A percentile compares a stretch with the other conserved stretches of the same genome.
Evolutionary conservation across 2,888 invertebrate genomes (phyloP).

Genomic region (Macrophya alboannulata): DNA sequence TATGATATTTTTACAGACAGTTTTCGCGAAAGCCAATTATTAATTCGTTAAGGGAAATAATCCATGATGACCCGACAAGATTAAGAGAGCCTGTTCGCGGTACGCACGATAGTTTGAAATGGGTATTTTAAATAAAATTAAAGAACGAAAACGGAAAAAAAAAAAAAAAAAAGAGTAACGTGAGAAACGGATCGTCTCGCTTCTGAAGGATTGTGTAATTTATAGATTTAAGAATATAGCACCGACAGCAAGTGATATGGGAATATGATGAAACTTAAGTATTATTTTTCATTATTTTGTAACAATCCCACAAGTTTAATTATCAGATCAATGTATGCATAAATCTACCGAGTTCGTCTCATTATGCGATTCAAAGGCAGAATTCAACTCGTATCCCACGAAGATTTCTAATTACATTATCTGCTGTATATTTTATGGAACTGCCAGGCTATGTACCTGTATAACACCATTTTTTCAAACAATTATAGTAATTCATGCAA

Average conservation of each 20-base stretch:
- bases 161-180: slow-evolving; percentile 22
- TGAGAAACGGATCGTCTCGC: slow-evolving; percentile 26
- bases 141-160: background rate
- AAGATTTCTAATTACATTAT: slow-evolving; percentile 10
- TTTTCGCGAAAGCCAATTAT: slow-evolving; percentile 68
- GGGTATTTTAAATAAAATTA: slow-evolving; percentile 6
- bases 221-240: background rate
- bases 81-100: background rate
- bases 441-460: background rate
- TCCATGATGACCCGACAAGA: background rate
- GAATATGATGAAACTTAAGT: slow-evolving; percentile 12
- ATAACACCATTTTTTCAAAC: background rate
- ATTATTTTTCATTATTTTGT: slow-evolving; percentile 24
- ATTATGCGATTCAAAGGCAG: slow-evolving; percentile 2
- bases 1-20: slow-evolving; percentile 44
- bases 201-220: slow-evolving; percentile 12
- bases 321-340: slow-evolving; percentile 14
- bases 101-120: slow-evolving; percentile 16
- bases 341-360: background rate
- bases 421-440: background rate
- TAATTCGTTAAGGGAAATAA: slow-evolving; percentile 62
- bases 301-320: slow-evolving; percentile 31
- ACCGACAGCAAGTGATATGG: background rate
- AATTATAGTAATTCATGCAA: background rate
- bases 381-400: slow-evolving; percentile 24